Evolutionary conservation across 2,888 invertebrate species (phyloP).

Genomic region (Rhingia rostrata): DNA sequence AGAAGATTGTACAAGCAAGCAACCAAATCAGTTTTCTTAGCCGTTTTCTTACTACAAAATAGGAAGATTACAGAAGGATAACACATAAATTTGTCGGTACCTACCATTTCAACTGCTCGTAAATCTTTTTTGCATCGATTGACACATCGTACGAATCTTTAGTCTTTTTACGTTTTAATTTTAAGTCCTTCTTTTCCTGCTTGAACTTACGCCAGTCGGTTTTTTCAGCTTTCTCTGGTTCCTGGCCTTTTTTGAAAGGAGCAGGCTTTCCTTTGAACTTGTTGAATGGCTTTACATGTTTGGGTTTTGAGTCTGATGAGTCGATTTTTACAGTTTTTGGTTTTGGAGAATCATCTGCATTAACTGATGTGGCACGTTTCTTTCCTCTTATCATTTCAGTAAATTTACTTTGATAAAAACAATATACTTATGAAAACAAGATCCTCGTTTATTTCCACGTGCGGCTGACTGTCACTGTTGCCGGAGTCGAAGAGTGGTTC

Average conservation of each 20-base stretch:
- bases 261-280: conserved; percentile 46
- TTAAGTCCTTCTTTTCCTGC: conserved; percentile 89
- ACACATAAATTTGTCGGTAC: conserved; percentile 11
- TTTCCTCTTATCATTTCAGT: conserved; percentile 64
- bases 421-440: conserved; percentile 4
- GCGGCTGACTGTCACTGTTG: conserved; percentile 5
- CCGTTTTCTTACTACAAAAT: conserved; percentile 77
- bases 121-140: conserved; percentile 85
- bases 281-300: conserved; percentile 13
- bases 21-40: conserved; percentile 82
- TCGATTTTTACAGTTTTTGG: conserved; percentile 49
- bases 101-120: conserved; percentile 84
- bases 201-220: conserved; percentile 90
- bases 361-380: conserved; percentile 48
- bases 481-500: background rate
- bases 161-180: conserved; percentile 86
- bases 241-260: conserved; percentile 2
- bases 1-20: conserved; percentile 87
- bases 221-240: conserved; percentile 82
- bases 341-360: conserved; percentile 39
- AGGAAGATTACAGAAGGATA: background rate
- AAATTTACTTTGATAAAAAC: background rate
- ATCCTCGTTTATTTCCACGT: conserved; percentile 38
- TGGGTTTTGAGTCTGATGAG: background rate
- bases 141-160: conserved; percentile 84